Percentiles rank a stretch among this genome's conserved stretches.
phyloP scores from a whole-genome alignment of 1,140 invertebrate species.

The Brachionus plicatilis region DNA sequence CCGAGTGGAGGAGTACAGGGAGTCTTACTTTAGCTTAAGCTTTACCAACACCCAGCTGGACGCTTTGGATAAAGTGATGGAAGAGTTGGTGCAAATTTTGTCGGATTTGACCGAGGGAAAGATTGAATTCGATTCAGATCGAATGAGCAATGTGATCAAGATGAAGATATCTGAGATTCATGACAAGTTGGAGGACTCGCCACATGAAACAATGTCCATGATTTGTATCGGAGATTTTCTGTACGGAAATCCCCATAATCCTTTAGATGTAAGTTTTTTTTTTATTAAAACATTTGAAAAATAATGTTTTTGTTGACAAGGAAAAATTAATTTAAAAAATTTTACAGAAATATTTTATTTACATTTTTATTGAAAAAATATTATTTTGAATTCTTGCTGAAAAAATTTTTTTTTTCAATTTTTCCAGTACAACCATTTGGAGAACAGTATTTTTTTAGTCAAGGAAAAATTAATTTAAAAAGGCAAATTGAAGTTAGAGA shows the following conservation, averaged over 20 bases:
- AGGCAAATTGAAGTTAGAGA: too few relatives aligned
- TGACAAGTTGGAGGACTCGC: slow-evolving; percentile 64
- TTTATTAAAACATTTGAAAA: too few relatives aligned
- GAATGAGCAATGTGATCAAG: slow-evolving; percentile 47
- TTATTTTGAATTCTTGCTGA: too few relatives aligned
- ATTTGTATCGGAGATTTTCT: slow-evolving; percentile 73
- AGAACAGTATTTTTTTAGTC: too few relatives aligned
- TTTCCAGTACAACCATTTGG: too few relatives aligned
- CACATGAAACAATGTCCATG: slow-evolving; percentile 69
- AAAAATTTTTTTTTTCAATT: too few relatives aligned
- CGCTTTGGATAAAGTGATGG: slow-evolving; percentile 61
- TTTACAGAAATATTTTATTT: too few relatives aligned
- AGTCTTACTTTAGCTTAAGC: slow-evolving; percentile 40
- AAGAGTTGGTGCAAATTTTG: slow-evolving; percentile 34
- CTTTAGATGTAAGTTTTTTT: slow-evolving; percentile 53
- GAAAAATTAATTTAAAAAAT: too few relatives aligned
- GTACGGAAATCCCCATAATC: slow-evolving; percentile 63
- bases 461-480: too few relatives aligned
- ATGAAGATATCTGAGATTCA: slow-evolving; percentile 37
- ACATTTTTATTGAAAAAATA: too few relatives aligned
- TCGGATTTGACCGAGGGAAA: background rate
- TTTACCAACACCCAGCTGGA: slow-evolving; percentile 63
- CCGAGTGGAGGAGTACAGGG: slow-evolving; percentile 23
- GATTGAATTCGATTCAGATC: slow-evolving; percentile 5
- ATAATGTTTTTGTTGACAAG: too few relatives aligned